phyloP scores from a whole-genome alignment of 2,113 vertebrate species.

The Aviceda subcristata region DNA sequence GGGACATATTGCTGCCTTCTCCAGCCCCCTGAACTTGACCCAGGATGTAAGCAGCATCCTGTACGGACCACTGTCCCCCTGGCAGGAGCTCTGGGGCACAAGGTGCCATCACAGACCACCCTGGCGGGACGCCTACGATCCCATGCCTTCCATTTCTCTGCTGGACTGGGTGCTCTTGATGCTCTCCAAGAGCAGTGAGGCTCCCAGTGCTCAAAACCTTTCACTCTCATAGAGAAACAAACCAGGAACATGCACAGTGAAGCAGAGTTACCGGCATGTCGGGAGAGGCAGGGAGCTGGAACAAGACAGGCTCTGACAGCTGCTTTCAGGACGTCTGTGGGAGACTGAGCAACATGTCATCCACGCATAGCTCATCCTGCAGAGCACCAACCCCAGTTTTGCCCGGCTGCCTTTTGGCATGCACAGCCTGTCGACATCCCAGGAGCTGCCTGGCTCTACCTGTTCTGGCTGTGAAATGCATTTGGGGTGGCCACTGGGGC shows the following conservation, averaged over 20 bases:
- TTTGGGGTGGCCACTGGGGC: not conserved
- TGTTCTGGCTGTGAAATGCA: not conserved
- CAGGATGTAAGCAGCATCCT: not conserved
- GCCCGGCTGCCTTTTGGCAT: not conserved
- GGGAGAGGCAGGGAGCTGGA: conserved; percentile 23
- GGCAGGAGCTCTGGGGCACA: not conserved
- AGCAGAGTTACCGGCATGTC: not conserved
- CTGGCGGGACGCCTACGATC: not conserved
- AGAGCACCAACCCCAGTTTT: not conserved
- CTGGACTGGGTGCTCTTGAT: not conserved
- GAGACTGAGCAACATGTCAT: not conserved
- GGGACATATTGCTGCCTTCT: not conserved
- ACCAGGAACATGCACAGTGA: rapidly evolving
- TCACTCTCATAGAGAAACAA: not conserved
- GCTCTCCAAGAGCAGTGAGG: not conserved
- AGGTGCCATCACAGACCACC: not conserved
- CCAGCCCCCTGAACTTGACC: not conserved
- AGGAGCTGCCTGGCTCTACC: not conserved
- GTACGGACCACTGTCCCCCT: not conserved
- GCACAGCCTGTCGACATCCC: not conserved
- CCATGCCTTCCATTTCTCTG: not conserved
- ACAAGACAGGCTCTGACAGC: conserved; percentile 31
- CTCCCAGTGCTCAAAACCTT: not conserved
- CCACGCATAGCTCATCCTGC: not conserved
- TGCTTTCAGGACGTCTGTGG: not conserved